phyloP scores from a whole-genome alignment of 2,113 vertebrate species.

The Rhodinocichla rosea region DNA sequence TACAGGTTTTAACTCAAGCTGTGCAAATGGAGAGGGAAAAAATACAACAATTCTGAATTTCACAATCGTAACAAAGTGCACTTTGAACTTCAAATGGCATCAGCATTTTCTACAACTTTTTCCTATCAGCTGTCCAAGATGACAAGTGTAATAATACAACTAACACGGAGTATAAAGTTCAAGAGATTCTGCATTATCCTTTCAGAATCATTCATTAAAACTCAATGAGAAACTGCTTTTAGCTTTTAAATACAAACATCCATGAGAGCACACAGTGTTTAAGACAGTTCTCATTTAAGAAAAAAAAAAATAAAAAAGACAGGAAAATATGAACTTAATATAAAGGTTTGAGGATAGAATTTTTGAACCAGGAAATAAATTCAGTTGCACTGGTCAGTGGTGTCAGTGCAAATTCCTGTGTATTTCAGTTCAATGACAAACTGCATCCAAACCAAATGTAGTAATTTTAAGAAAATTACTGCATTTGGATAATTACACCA shows the following conservation, averaged over 20 bases:
- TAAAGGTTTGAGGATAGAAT: not conserved
- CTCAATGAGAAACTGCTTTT: not conserved
- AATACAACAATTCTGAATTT: not conserved
- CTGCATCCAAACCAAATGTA: not conserved
- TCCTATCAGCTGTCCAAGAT: not conserved
- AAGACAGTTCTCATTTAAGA: not conserved
- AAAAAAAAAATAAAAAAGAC: too few species aligned
- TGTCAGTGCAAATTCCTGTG: not conserved
- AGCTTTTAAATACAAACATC: not conserved
- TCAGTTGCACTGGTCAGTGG: not conserved
- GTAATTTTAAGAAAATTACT: not conserved
- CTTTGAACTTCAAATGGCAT: not conserved
- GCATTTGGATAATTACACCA: not conserved
- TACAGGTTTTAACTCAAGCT: slow-evolving; percentile 76
- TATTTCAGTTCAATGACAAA: not conserved
- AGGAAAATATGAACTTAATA: not conserved
- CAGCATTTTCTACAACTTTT: not conserved
- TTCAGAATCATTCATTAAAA: not conserved
- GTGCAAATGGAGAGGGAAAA: not conserved
- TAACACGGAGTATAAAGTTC: not conserved
- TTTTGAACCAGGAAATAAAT: not conserved
- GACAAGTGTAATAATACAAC: not conserved
- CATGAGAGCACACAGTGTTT: not conserved
- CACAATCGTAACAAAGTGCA: not conserved
- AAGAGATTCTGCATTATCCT: not conserved